These are phyloP conservation scores for Pollenia angustigena DNA, from an alignment of 2,888 invertebrate species.

Conservation along the genomic window DNA sequence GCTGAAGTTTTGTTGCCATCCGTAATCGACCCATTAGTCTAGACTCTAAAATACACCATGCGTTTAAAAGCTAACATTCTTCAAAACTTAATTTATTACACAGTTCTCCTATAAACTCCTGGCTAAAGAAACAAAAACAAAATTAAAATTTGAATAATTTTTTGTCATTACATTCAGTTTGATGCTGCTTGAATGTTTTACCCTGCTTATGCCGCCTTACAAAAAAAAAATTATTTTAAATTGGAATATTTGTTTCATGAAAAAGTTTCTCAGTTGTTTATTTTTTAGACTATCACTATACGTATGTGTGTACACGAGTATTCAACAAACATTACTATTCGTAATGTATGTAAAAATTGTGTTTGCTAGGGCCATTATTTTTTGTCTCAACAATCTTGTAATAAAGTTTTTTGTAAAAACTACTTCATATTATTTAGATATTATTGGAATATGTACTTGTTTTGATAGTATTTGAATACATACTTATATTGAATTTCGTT, in stretches of 20 bases:
- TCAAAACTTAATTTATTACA: no score
- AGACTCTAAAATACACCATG: no score
- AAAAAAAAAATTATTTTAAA: constrained; percentile 3
- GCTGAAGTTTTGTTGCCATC: no score
- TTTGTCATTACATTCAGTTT: constrained; percentile 16
- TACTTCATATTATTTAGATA: constrained; percentile 45
- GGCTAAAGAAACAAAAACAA: neutral
- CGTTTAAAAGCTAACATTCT: neutral
- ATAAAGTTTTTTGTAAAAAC: constrained; percentile 45
- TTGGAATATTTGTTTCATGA: constrained; percentile 15
- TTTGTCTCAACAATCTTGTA: constrained; percentile 22
- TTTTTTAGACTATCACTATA: constrained; percentile 9
- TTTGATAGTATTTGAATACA: constrained; percentile 27
- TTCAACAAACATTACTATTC: neutral
- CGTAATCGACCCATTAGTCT: no score
- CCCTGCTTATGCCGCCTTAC: constrained; percentile 57
- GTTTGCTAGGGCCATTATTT: neutral
- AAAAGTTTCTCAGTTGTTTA: constrained; percentile 11
- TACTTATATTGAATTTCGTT: neutral
- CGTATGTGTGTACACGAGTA: neutral
- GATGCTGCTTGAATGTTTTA: constrained; percentile 41
- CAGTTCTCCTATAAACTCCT: neutral
- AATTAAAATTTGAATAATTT: neutral
- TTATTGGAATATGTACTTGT: constrained; percentile 31
- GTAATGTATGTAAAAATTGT: neutral